A percentile compares a stretch with the other conserved stretches of the same genome.
Conservation (phyloP, 2,113 vertebrate genomes). For the Zosterops borbonicus region DNA sequence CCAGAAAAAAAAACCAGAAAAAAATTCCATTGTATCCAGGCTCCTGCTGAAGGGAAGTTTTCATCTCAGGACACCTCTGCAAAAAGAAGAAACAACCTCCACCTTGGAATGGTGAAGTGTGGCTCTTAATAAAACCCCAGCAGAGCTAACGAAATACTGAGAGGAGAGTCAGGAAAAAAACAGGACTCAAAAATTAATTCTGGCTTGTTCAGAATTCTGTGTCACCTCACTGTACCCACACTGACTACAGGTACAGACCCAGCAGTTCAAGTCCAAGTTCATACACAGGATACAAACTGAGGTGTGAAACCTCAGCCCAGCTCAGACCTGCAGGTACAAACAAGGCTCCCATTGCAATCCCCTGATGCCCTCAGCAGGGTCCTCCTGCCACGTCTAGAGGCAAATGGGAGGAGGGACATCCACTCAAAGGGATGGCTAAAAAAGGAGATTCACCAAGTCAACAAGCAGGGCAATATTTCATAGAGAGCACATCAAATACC, state of each 20-base stretch:
- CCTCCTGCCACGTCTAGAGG: not conserved
- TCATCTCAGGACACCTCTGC: not conserved
- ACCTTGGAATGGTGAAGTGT: accelerated
- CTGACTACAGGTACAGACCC: not conserved
- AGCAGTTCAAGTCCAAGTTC: not conserved
- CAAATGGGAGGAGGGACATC: not conserved
- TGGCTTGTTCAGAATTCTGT: not conserved
- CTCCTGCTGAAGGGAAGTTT: not conserved
- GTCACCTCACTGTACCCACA: no score
- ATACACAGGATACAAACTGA: accelerated
- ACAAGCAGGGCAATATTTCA: not conserved
- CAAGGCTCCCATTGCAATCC: not conserved
- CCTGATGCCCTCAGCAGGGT: not conserved
- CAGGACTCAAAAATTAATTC: not conserved
- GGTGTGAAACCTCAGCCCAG: not conserved
- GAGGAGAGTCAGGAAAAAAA: not conserved
- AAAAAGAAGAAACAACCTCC: not conserved
- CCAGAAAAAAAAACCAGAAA: not conserved
- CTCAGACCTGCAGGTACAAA: not conserved
- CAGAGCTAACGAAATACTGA: not conserved
- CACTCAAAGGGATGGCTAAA: not conserved
- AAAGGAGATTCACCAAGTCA: not conserved
- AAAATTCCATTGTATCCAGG: not conserved
- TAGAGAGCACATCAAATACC: not conserved
- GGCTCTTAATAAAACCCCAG: not conserved